Evolutionary conservation across 2,888 invertebrate species (phyloP).

Genomic region (Zootermopsis nevadensis): DNA sequence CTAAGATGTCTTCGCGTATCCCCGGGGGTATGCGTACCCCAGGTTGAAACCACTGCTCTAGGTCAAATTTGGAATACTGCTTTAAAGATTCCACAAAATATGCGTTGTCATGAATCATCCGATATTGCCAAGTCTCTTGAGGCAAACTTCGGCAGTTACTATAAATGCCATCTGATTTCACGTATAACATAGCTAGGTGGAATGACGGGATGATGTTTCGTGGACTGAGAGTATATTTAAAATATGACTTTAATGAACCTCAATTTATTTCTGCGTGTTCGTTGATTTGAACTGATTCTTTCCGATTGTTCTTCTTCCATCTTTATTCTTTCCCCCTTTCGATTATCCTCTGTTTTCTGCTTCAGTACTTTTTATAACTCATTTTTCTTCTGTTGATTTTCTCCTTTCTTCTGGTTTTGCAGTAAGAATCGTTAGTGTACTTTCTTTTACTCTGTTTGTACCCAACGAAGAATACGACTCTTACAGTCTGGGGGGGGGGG

Average conservation of each 20-base stretch:
- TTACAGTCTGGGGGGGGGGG: not conserved
- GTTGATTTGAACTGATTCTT: constrained; percentile 19
- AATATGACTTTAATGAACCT: not conserved
- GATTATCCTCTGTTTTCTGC: constrained; percentile 24
- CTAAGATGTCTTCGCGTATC: too few relatives aligned
- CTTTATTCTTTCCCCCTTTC: not conserved
- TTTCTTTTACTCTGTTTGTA: not conserved
- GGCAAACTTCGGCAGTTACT: too few relatives aligned
- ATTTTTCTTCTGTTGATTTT: constrained; percentile 6
- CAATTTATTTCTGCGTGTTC: constrained; percentile 35
- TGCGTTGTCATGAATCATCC: too few relatives aligned
- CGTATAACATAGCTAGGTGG: too few relatives aligned
- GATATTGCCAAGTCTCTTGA: too few relatives aligned
- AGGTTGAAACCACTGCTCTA: too few relatives aligned
- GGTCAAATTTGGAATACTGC: too few relatives aligned
- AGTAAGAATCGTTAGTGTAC: not conserved
- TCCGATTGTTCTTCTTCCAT: not conserved
- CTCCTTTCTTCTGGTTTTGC: not conserved
- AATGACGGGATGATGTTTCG: too few relatives aligned
- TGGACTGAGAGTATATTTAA: not conserved
- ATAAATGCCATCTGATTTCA: too few relatives aligned
- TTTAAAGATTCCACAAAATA: too few relatives aligned
- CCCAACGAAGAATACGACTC: not conserved
- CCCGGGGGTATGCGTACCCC: too few relatives aligned
- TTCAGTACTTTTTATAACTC: constrained; percentile 1